Base-by-base conservation (phyloP, 2,797 vertebrate species). In the Tauraco hartlaubi region DNA sequence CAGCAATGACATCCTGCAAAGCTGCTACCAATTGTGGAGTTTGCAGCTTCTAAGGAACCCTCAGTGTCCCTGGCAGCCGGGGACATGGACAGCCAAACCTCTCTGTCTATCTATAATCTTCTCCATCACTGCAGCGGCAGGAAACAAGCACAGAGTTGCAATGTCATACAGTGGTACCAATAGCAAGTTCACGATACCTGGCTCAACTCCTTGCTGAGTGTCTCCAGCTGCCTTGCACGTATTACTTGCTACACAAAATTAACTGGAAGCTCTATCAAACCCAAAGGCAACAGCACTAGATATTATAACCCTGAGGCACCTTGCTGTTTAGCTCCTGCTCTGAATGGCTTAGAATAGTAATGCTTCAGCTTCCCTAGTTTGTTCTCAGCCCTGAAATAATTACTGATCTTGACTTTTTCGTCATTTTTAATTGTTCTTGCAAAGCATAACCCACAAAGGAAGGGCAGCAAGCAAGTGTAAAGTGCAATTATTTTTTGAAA, bases 401-500 rank as follows among this genome's bases (percentile, higher is more conserved):
- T 76, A 84, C 3, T 62, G 37, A 77, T 37, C 52, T 29, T 14
- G 31, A 31, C 35, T 64, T 92, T 62, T 74, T 52, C 11, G 48
- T 74, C 13, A 29, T 49, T 89, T 93, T 83, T 63, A 75, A 82
- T 54, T 75, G 56, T 56, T 88, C 79, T 58, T 79, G 85, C 81
- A 78, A 89, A 92, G 56, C 2, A 0, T 51, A 72, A 20, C 33
- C 73, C 69, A 31, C 3, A 4, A 63, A 89, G 22, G 41, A 41
- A 78, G 26, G 39, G 69, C 66, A 88, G 69, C 48, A 92, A 81
- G 62, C 54, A 88, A 81, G 63, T n/a, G n/a, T 58, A 71, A 87
- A 85, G 31, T 49, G 12, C 9, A 41, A 68, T 61, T 87, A 68
- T 19, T 84, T 81, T 68, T 25, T 13, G 29, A 64, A 94, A 71